Evolutionary conservation across 2,797 vertebrate genomes (phyloP), one percentile per base, ranked within the genome.

Genomic region (Sebastes taczanowskii): DNA sequence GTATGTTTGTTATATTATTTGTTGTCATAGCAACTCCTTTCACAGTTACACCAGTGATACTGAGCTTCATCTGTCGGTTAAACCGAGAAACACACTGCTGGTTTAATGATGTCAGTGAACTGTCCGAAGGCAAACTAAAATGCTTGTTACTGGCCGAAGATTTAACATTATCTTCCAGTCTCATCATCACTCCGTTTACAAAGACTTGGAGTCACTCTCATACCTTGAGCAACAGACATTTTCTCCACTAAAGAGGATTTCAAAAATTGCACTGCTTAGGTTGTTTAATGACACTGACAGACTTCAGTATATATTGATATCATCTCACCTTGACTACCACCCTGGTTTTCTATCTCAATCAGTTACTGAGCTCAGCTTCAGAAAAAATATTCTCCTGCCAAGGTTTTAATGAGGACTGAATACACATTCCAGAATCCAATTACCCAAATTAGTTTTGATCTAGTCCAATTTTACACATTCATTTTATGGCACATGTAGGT

Each of bases 21-120:
- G 84, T 92, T 82, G 87, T 86, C 86, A 88, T 86, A 55, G 89
- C 82, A 87, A 87, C 77, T 30, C 53, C 20, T 20, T 62, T 76
- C 66, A 64, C 77, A 75, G 22, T 65, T 7, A 10, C 35, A 68
- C 46, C 52, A 49, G 55, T 60, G 75, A 38, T 27, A 52, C 42
- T 9, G 55, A 76, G 46, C 77, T 69, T 32, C 69, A 63, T 77
- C 77, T 75, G 56, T 70, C 7, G 29, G 58, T 52, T 74, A 52
- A 77, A 76, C 32, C 1, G 18, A 88, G 66, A 84, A 81, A 78
- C 35, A 22, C 42, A 52, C 14, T 4, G 70, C 73, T 61, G 63
- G 49, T 18, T 38, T 34, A 71, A 55, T 14, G 56, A 83, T 34
- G 61, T 53, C 34, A 13, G 61, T 68, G 73, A 76, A 58, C 61